These are phyloP conservation scores for Tachysurus vachellii DNA, from an alignment of 2,113 vertebrate species.

Conservation along the genomic window DNA sequence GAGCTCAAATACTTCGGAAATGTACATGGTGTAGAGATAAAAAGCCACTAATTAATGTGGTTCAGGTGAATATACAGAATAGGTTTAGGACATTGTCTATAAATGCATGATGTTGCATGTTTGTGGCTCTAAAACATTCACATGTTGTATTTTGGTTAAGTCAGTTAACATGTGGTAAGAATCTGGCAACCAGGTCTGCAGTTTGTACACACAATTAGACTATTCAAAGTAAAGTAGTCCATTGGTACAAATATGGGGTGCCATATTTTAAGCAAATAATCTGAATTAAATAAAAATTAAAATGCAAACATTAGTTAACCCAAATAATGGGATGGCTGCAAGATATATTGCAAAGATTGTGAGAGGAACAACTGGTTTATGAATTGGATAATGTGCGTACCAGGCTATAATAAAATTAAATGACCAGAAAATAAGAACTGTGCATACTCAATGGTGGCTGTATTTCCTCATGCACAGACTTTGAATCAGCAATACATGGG, in stretches of 20 bases:
- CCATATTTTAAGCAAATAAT: background rate
- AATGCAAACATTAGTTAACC: background rate
- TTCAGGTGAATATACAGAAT: background rate
- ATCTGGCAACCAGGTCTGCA: background rate
- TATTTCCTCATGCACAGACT: background rate
- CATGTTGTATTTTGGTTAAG: background rate
- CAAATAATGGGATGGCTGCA: background rate
- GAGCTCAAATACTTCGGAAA: background rate
- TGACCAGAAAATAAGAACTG: background rate
- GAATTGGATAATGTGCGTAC: background rate
- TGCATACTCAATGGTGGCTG: too few relatives aligned
- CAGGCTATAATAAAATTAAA: background rate
- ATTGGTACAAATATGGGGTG: too few relatives aligned
- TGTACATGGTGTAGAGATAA: too few relatives aligned
- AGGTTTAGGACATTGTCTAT: background rate
- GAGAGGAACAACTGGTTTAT: background rate
- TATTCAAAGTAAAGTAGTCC: background rate
- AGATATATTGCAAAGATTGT: background rate
- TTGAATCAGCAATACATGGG: background rate
- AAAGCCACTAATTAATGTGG: too few relatives aligned
- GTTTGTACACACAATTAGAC: background rate
- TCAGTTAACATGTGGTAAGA: background rate
- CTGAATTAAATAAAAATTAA: background rate
- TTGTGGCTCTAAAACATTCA: background rate
- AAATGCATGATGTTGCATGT: background rate